Conservation (phyloP, 1,140 invertebrate species). For the Drosophila equinoxialis region DNA sequence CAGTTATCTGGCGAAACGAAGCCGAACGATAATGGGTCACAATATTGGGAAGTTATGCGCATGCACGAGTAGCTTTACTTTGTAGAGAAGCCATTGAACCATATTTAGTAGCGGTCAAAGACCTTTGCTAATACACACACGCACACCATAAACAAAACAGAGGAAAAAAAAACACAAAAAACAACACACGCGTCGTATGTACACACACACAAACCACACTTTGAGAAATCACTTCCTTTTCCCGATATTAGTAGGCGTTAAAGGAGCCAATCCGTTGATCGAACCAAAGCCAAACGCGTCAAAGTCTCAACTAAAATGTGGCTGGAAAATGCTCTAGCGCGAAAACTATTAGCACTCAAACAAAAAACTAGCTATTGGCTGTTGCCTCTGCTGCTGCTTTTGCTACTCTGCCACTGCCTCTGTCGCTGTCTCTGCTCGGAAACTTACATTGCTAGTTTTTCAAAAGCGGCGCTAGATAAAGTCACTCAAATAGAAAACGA, state of each 20-base stretch:
- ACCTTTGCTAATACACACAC: conserved; percentile 11
- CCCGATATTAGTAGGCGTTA: not conserved
- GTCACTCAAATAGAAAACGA: conserved; percentile 57
- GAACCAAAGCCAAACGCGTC: conserved; percentile 51
- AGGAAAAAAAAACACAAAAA: too few relatives aligned
- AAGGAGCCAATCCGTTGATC: not conserved
- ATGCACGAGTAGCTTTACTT: conserved; percentile 21
- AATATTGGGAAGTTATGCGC: conserved; percentile 44
- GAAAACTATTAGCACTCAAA: conserved; percentile 68
- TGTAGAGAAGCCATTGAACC: conserved; percentile 45
- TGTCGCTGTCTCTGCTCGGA: conserved; percentile 10
- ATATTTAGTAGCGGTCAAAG: conserved; percentile 12
- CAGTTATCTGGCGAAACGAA: conserved; percentile 51
- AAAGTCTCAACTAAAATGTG: conserved; percentile 51
- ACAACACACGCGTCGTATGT: too few relatives aligned
- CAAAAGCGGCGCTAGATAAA: conserved; percentile 38
- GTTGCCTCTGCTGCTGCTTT: not conserved
- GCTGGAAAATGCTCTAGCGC: conserved; percentile 62
- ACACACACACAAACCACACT: not conserved
- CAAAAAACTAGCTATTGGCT: conserved; percentile 25
- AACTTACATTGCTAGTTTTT: conserved; percentile 70
- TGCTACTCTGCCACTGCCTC: not conserved
- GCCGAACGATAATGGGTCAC: conserved; percentile 49
- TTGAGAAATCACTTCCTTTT: conserved; percentile 8
- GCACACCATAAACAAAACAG: not conserved